Base-by-base conservation (phyloP, 2,797 vertebrate species). In the Peromyscus aztecus region DNA sequence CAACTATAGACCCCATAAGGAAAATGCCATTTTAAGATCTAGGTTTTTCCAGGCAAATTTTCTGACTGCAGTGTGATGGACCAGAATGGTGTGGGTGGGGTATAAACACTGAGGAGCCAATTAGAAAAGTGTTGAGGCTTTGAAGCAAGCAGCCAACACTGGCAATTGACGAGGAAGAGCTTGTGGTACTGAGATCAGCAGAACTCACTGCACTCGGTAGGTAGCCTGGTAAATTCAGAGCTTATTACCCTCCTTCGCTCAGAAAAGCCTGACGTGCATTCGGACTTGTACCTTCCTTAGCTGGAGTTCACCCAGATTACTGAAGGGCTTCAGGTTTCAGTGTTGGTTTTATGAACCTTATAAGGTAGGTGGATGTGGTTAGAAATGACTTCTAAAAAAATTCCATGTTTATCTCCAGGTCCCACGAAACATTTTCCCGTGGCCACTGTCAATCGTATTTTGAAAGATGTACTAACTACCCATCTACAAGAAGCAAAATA, bases 401-500 rank as follows among this genome's bases (percentile, higher is more conserved):
- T 85, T 87, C 43, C 14, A 3, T 96, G 29, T 97, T 12, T 61
- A 77, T 96, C 81, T 96, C 52, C 98, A 99, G 99, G 98, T 91
- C 99, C 99, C 1, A 23, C 49, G 63, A 97, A 97, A 94, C 98
- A 97, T 82, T 99, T 99, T 97, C 99, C 99, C 9, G 98, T 98
- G 87, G 81, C 96, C 13, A 97, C 96, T 43, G 99, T 99, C 94
- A 98, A 98, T 49, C 98, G 98, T 49, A 99, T 99, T 97, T 98
- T 99, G 97, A 98, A 98, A 98, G 99, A 99, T 0, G 99, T 99
- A 57, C 98, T 99, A 52, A 98, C 97, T 37, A 99, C 93, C 94
- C 98, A 98, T 94, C 98, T 99, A 71, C 98, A 99, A 96, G 99
- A 99, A 91, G 99, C 99, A 98, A 98, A 98, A 76, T 99, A 99